Percentiles rank a stretch among this genome's conserved stretches.
These are phyloP conservation scores for Euproctis similis DNA, from an alignment of 2,888 invertebrate genomes.

Conservation along the genomic window DNA sequence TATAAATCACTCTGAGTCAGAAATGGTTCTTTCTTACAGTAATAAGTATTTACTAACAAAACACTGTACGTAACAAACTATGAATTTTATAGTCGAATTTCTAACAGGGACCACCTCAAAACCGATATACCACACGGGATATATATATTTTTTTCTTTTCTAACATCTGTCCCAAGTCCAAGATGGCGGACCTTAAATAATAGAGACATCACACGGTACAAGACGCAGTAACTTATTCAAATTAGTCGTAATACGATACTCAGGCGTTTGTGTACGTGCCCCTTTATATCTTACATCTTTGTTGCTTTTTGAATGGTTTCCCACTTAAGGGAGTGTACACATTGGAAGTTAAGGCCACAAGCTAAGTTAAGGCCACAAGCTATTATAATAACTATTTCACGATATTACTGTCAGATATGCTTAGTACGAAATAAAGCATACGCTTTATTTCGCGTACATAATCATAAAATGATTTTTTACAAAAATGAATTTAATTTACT, in stretches of 20 bases:
- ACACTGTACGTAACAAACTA: too few relatives aligned
- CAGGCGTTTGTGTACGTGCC: slow-evolving; percentile 45
- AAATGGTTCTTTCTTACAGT: too few relatives aligned
- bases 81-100: too few relatives aligned
- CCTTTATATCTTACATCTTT: slow-evolving; percentile 25
- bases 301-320: slow-evolving; percentile 20
- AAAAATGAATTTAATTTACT: too few relatives aligned
- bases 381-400: neutral
- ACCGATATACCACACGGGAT: slow-evolving; percentile 4
- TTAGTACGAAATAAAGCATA: too few relatives aligned
- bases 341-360: neutral
- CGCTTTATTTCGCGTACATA: too few relatives aligned
- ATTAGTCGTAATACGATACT: slow-evolving; percentile 60
- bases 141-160: neutral
- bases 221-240: slow-evolving; percentile 59
- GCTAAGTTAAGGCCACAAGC: neutral
- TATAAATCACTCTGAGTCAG: too few relatives aligned
- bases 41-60: too few relatives aligned
- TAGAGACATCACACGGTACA: slow-evolving; percentile 56
- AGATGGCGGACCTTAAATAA: slow-evolving; percentile 40
- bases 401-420: too few relatives aligned
- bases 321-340: neutral
- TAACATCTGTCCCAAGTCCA: slow-evolving; percentile 7
- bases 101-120: slow-evolving; percentile 3
- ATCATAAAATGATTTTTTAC: too few relatives aligned